Evolutionary conservation across 2,888 invertebrate genomes (phyloP).

Genomic region (Melanostoma scalare): DNA sequence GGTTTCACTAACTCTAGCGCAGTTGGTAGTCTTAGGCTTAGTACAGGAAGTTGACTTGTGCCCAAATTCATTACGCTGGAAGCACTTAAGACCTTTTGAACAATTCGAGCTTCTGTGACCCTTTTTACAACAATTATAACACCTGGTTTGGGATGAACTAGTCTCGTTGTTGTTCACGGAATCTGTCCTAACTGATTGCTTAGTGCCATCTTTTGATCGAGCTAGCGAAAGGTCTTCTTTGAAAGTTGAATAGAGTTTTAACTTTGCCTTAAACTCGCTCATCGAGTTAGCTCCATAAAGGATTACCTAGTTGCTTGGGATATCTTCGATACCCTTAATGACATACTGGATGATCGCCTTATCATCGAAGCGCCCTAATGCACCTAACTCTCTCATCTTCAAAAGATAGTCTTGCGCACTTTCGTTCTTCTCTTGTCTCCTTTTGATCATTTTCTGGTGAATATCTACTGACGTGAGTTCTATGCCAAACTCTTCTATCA

Average conservation of each 20-base stretch:
- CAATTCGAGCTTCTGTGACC: not conserved
- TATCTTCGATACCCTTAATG: not conserved
- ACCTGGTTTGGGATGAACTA: too few species aligned
- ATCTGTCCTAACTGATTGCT: not conserved
- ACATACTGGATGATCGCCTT: not conserved
- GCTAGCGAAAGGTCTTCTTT: too few species aligned
- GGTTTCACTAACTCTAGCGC: not conserved
- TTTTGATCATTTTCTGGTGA: not conserved
- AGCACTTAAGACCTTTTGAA: too few species aligned
- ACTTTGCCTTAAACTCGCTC: not conserved
- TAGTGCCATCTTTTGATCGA: not conserved
- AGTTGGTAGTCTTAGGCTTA: not conserved
- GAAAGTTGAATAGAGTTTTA: not conserved
- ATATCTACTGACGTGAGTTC: not conserved
- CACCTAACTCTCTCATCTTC: conserved; percentile 1
- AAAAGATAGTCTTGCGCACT: not conserved
- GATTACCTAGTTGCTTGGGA: not conserved
- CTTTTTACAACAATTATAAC: not conserved
- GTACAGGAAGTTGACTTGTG: not conserved
- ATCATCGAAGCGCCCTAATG: not conserved
- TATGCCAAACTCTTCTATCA: conserved; percentile 2
- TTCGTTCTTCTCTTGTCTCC: not conserved
- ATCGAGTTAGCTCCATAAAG: not conserved
- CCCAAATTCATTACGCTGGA: too few species aligned
- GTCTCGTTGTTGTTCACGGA: too few species aligned